Conservation (phyloP, 2,113 vertebrate genomes). For the Nothoprocta perdicaria region DNA sequence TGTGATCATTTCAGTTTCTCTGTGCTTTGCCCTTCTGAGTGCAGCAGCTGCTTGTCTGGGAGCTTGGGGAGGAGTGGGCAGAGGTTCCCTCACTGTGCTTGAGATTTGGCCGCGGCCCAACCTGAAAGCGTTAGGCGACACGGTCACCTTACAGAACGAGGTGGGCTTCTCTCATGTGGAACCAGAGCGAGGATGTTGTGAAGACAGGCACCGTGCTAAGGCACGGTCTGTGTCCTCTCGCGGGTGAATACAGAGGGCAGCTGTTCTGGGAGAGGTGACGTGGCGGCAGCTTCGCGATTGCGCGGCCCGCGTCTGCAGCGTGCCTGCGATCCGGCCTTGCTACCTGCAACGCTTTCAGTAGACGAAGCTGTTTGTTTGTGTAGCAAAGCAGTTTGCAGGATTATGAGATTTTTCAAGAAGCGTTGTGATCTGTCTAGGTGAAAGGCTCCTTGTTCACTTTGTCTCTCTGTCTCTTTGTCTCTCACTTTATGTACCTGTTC, state of each 20-base stretch:
- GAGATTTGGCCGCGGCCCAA: background rate
- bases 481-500: background rate
- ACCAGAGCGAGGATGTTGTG: background rate
- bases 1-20: background rate
- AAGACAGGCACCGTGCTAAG: background rate
- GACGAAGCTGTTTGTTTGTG: fast-evolving
- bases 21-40: background rate
- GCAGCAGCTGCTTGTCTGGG: background rate
- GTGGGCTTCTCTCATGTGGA: background rate
- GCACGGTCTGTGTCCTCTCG: background rate
- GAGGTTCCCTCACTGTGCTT: background rate
- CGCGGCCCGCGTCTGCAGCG: background rate
- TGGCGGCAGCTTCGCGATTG: background rate
- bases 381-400: background rate
- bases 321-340: background rate
- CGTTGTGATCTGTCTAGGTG: background rate
- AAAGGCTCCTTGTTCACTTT: background rate
- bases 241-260: background rate
- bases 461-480: background rate
- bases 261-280: background rate
- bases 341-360: background rate
- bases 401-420: background rate
- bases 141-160: background rate
- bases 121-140: background rate
- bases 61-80: background rate